phyloP scores from a whole-genome alignment of 2,888 invertebrate species.

The Thymelicus acteon region DNA sequence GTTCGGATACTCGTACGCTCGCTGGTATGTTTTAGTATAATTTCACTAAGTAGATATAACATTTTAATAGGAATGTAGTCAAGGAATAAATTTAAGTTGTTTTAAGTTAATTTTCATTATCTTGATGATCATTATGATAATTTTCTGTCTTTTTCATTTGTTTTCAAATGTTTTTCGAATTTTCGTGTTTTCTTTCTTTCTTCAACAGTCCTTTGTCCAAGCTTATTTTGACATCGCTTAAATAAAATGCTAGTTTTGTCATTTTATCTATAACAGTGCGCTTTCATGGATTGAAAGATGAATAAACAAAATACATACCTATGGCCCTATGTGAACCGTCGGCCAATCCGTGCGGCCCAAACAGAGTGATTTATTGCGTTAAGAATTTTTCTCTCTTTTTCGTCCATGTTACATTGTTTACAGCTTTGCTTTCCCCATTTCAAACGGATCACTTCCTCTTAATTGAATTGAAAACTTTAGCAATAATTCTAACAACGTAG shows the following conservation, averaged over 20 bases:
- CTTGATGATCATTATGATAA: no score
- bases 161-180: no score
- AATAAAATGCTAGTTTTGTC: constrained; percentile 52
- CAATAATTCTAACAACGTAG: constrained; percentile 30
- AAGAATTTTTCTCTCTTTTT: constrained; percentile 50
- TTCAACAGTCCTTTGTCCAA: not conserved
- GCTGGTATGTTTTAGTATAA: not conserved
- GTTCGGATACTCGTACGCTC: not conserved
- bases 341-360: constrained; percentile 53
- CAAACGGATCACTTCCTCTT: constrained; percentile 32
- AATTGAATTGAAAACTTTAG: constrained; percentile 32
- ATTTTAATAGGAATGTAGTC: not conserved
- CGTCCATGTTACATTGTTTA: constrained; percentile 35
- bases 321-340: constrained; percentile 35
- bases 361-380: constrained; percentile 59
- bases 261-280: constrained; percentile 60
- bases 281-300: constrained; percentile 70
- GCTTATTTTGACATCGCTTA: not conserved
- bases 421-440: constrained; percentile 42
- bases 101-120: no score
- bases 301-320: constrained; percentile 63
- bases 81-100: not conserved
- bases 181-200: no score
- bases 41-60: not conserved
- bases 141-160: no score